Evolutionary conservation across 2,888 invertebrate genomes (phyloP), one percentile per base, ranked within the genome.

Genomic region (Thecocarcelia acutangulata): DNA sequence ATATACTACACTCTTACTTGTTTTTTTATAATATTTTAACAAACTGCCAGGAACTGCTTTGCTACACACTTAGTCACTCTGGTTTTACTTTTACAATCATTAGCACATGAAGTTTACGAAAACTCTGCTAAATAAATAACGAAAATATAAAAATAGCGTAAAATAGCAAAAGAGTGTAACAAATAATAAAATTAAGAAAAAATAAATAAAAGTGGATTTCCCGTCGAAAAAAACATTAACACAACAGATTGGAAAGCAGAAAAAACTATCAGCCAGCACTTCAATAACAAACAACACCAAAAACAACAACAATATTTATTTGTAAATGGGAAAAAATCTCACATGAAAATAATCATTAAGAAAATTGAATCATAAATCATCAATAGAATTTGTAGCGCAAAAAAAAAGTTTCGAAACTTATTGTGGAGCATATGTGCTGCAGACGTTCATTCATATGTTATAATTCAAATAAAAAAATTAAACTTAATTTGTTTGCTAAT

Each of bases 351-450:
- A 33, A 69, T 46, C 44, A 56, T 69, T 44, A 44, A 37, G 24
- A 42, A 59, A 24, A 59, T 44, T 33, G 42, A 11, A 13, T 28
- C 54, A 69, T 69, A 69, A 69, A 69, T 69, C 56, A 69, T 56
- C 54, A 33, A 44, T 68, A 40, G 40, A 66, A 50, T 52, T n/a
- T 40, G 15, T 48, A 15, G 8, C 15, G 9, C 15, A 56, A 17
- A 56, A 52, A 42, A 13, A 1, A 13, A 24, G 1, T 33, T 3
- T 33, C 8, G 33, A 33, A 33, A 8, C 9, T 46, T 4, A 15
- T 46, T 15, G 15, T 46, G 46, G 15, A 15, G 46, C 15, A 9
- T 1, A 15, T n/a, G 17, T 46, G 17, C 46, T n/a, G 17, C 2
- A 15, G 17, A 6, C 15, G 15, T 9, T 33, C 33, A 46, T 9